Evolutionary conservation across 2,797 vertebrate genomes (phyloP).

Genomic region (Sebastes iracundus): DNA sequence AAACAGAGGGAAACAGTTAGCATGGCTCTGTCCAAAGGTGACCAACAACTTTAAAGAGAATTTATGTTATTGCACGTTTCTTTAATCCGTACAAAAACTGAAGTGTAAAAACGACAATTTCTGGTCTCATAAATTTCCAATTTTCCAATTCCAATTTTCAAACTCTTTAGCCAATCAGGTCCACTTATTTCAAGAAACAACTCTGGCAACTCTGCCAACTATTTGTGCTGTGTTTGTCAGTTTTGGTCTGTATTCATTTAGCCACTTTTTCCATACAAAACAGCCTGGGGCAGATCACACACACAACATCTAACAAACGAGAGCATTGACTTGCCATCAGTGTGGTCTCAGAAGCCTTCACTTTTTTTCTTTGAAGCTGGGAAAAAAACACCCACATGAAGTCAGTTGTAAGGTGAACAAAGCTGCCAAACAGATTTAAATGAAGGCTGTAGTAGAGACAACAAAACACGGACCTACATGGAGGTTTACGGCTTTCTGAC

Average conservation of each 20-base stretch:
- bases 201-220: not conserved
- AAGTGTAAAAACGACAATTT: not conserved
- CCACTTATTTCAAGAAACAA: not conserved
- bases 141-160: not conserved
- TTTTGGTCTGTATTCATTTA: not conserved
- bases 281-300: slow-evolving; percentile 29
- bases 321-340: slow-evolving; percentile 38
- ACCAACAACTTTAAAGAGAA: not conserved
- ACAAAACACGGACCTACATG: slow-evolving; percentile 61
- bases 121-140: not conserved
- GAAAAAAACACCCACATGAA: slow-evolving; percentile 51
- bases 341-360: slow-evolving; percentile 54
- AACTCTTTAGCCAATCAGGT: not conserved
- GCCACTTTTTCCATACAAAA: slow-evolving; percentile 25
- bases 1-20: too few species aligned
- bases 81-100: accelerated
- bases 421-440: slow-evolving; percentile 76
- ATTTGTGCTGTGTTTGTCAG: slow-evolving; percentile 1
- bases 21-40: not conserved
- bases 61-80: not conserved
- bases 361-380: slow-evolving; percentile 60
- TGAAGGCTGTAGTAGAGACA: slow-evolving; percentile 42
- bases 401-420: slow-evolving; percentile 65
- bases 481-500: slow-evolving; percentile 61
- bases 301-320: slow-evolving; percentile 41